Conservation (phyloP, 1,140 invertebrate genomes). For the Olivierus martensii region DNA sequence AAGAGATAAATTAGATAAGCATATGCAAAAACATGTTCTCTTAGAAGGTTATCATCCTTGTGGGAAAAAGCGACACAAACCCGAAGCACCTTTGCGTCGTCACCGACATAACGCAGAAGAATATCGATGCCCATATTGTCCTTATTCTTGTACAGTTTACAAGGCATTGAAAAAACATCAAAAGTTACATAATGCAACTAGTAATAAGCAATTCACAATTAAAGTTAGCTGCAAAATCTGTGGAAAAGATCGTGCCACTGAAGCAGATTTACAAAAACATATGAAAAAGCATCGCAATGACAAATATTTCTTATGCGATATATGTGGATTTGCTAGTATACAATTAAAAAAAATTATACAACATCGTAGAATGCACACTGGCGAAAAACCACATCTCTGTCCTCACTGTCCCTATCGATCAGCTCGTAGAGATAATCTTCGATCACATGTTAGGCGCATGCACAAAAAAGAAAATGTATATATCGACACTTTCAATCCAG, state of each 20-base stretch:
- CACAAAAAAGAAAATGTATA: constrained; percentile 38
- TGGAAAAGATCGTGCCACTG: constrained; percentile 38
- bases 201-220: constrained; percentile 15
- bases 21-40: constrained; percentile 24
- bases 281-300: constrained; percentile 41
- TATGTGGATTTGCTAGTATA: constrained; percentile 41
- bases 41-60: constrained; percentile 24
- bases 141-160: constrained; percentile 42
- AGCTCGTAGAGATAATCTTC: constrained; percentile 39
- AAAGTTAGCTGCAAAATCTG: constrained; percentile 42
- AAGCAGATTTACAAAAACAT: constrained; percentile 37
- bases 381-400: constrained; percentile 42
- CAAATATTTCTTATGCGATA: constrained; percentile 41
- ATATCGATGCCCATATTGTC: constrained; percentile 38
- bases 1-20: constrained; percentile 24
- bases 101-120: constrained; percentile 33
- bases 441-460: constrained; percentile 40
- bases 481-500: constrained; percentile 27
- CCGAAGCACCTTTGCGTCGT: constrained; percentile 21
- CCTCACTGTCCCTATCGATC: constrained; percentile 42
- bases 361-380: constrained; percentile 40
- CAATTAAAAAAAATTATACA: constrained; percentile 37
- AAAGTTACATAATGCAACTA: constrained; percentile 22
- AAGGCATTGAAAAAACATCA: constrained; percentile 40
- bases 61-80: constrained; percentile 24